Base-by-base conservation (phyloP, 2,797 vertebrate genomes). In the Etheostoma perlongum region DNA sequence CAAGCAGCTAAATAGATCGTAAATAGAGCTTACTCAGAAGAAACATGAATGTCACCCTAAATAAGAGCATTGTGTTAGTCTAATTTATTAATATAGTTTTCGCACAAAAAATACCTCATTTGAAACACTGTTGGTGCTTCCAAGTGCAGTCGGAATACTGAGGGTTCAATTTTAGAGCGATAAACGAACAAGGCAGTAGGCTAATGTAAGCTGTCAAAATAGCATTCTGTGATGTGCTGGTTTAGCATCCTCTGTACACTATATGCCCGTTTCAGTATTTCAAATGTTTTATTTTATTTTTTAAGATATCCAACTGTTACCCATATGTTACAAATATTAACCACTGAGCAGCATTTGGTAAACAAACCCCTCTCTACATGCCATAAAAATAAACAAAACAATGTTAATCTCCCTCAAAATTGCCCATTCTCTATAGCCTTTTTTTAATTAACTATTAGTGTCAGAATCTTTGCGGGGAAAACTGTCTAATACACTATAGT, bases 61-160 rank as follows among this genome's bases (percentile, higher is more conserved):
- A 74, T 76, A 58, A 77, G 54, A 49, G 6, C 40, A 58, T 5
- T 30, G 30, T 68, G 48, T 54, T 72, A 42, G 40, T 69, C 13
- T 70, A 27, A 49, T 72, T 76, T 53, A 55, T 61, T n/a, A 57
- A 57, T 36, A 59, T 78, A 19, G 55, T 71, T 73, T 64, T 74
- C 21, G 1, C 51, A 8, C 27, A 27, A 5, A 30, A 61, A 19
- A 62, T 18, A 6, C 2, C 58, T 23, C 25, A 11, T 57, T 65
- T 58, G 6, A 79, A 74, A 46, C 15, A 57, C 36, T 55, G 14
- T 6, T 71, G 80, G 2, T 79, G 60, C 46, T 14, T 91, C 84
- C 65, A 68, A 0, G 42, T 16, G 7, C 49, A 40, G 53, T 73
- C 19, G 42, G 69, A 78, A 75, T 18, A 23, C 4, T 51, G 0